Evolutionary conservation across 1,140 invertebrate species (phyloP).

Genomic region (Cylas formicarius): DNA sequence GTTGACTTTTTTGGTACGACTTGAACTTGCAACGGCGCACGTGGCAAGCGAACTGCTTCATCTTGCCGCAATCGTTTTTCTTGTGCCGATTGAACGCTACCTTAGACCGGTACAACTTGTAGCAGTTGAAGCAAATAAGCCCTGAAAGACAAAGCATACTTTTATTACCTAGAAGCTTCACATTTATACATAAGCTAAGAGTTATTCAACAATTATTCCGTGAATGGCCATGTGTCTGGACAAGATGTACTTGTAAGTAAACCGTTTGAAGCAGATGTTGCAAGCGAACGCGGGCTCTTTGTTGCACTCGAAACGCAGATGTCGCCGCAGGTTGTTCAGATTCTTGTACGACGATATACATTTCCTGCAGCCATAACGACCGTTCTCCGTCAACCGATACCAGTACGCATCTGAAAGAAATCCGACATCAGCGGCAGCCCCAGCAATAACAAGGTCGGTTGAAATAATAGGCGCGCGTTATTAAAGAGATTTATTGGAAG

Average conservation of each 20-base stretch:
- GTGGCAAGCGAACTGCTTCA: slow-evolving; percentile 42
- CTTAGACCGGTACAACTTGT: slow-evolving; percentile 38
- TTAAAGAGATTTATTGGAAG: no score
- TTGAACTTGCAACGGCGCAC: slow-evolving; percentile 55
- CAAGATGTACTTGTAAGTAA: slow-evolving; percentile 16
- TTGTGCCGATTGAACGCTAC: slow-evolving; percentile 40
- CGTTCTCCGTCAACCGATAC: slow-evolving; percentile 10
- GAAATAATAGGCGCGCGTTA: no score
- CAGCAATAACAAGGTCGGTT: no score
- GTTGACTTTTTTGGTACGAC: slow-evolving; percentile 51
- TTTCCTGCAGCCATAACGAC: slow-evolving; percentile 9
- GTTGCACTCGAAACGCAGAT: slow-evolving; percentile 47
- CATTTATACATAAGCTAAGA: no score
- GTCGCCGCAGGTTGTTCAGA: slow-evolving; percentile 29
- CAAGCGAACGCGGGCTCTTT: slow-evolving; percentile 33
- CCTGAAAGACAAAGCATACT: no score
- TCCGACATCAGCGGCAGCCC: no score
- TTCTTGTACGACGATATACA: slow-evolving; percentile 21
- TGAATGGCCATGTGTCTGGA: slow-evolving; percentile 11
- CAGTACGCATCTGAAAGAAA: no score
- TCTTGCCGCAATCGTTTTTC: slow-evolving; percentile 47
- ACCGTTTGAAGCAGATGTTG: slow-evolving; percentile 12
- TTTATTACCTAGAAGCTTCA: no score
- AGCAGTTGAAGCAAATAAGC: slow-evolving; percentile 36
- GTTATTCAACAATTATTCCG: no score